A percentile compares a stretch with the other conserved stretches of the same genome.
phyloP scores from a whole-genome alignment of 2,888 invertebrate species.

The Drosophila incognita region DNA sequence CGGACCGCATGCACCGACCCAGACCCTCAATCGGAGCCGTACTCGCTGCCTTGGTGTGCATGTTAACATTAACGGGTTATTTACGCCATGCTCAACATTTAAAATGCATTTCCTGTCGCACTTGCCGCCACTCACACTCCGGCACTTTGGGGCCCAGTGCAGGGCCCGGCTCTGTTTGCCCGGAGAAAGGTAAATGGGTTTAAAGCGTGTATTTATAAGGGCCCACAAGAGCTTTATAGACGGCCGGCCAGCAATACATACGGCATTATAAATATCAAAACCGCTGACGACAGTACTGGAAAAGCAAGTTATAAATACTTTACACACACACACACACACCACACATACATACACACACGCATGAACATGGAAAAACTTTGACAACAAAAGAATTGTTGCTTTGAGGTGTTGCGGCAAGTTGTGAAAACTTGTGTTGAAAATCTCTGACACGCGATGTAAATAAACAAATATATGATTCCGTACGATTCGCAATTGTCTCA shows the following conservation, averaged over 20 bases:
- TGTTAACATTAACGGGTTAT: slow-evolving; percentile 78
- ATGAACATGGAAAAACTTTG: slow-evolving; percentile 9
- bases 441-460: slow-evolving; percentile 33
- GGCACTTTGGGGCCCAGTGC: not conserved
- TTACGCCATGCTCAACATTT: slow-evolving; percentile 75
- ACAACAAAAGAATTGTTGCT: slow-evolving; percentile 28
- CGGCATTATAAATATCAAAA: slow-evolving; percentile 65
- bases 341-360: not conserved
- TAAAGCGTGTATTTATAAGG: slow-evolving; percentile 72
- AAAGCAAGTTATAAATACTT: slow-evolving; percentile 37
- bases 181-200: slow-evolving; percentile 52
- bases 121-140: slow-evolving; percentile 1
- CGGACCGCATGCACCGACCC: not conserved
- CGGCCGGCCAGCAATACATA: slow-evolving; percentile 26
- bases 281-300: slow-evolving; percentile 52
- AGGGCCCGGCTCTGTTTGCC: slow-evolving; percentile 9
- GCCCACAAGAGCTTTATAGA: slow-evolving; percentile 62
- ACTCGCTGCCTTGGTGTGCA: slow-evolving; percentile 37
- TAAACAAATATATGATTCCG: slow-evolving; percentile 3
- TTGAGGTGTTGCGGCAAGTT: slow-evolving; percentile 21
- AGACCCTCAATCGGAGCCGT: not conserved
- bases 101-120: slow-evolving; percentile 71
- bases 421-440: slow-evolving; percentile 39
- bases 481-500: not conserved
- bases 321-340: not conserved